Evolutionary conservation across 2,113 vertebrate species (phyloP).

Genomic region (Vulpes vulpes): DNA sequence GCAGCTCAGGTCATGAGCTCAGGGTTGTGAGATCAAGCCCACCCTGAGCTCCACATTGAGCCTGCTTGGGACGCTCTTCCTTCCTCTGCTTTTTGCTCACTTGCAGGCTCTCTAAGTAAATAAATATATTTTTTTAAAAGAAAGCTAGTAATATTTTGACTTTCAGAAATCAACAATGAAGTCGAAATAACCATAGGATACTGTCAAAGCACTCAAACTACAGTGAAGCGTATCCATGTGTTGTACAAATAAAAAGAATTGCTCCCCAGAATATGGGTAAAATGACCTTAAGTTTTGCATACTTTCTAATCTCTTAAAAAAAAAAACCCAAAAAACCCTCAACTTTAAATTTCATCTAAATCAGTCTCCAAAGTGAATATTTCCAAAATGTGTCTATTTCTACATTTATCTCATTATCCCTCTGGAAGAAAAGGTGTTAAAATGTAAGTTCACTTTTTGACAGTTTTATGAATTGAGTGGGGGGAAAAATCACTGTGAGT

Average conservation of each 20-base stretch:
- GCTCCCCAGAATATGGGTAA: not conserved
- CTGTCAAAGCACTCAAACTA: not conserved
- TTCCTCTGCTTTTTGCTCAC: not conserved
- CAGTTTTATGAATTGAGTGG: constrained; percentile 56
- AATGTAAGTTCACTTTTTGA: constrained; percentile 65
- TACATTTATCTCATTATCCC: not conserved
- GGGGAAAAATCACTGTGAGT: constrained; percentile 8
- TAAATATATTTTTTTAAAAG: not conserved
- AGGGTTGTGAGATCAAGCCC: not conserved
- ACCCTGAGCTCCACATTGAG: not conserved
- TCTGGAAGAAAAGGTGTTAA: constrained; percentile 49
- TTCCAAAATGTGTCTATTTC: constrained; percentile 44
- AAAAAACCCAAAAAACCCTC: not conserved
- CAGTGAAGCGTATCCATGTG: not conserved
- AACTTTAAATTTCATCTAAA: constrained; percentile 30
- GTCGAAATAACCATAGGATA: not conserved
- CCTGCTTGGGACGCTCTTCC: not conserved
- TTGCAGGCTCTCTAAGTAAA: not conserved
- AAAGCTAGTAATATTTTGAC: not conserved
- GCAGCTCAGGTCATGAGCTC: not conserved
- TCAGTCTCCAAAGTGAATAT: constrained; percentile 19
- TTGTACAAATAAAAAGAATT: not conserved
- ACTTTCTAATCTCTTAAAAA: not conserved
- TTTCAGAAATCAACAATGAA: not conserved
- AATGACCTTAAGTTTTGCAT: not conserved